Base-by-base conservation (phyloP, 2,888 invertebrate genomes). In the Galeruca laticollis region DNA sequence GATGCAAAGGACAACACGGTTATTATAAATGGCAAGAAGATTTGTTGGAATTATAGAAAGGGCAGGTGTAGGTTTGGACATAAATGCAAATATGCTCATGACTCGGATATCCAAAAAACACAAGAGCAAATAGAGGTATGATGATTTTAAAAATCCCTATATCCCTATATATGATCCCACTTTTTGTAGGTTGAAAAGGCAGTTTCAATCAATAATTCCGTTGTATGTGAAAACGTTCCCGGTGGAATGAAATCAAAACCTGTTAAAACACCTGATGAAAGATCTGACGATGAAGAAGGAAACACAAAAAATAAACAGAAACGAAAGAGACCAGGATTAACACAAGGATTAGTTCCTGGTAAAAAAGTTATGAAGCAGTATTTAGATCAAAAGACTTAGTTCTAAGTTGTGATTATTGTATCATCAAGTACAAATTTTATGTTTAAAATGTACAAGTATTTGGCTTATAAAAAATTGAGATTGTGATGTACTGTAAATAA, bases 41-140 rank as follows among this genome's bases (percentile, higher is more conserved):
- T 97, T 72, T 97, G 97, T 85, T 97, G 95, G 94, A 97, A 95
- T 86, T 95, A 96, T 83, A 88, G 95, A 43, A 96, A 95, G 83
- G 96, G 97, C 1, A 89, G 93, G 35, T 97, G 97, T 83, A 89
- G 95, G 61, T 96, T 96, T 86, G 97, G 97, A 0, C 94, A 95
- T 81, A 95, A 94, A 80, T 97, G 97, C 84, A 94, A 94, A 78
- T 97, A 92, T 85, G 96, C 95, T 0, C 97, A 97, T 84, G 96
- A 95, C 80, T 94, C 94, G 0, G 96, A 96, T 83, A 86, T 95
- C 35, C 92, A 92, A 81, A 90, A 90, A 79, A 87, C 88, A 56
- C 83, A 86, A 31, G 88, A 88, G 62, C 90, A 91, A 79, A 82
- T 90, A 35, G 88, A 89, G 75, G 86, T 86, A 57, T 21, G 0